Evolutionary conservation across 2,797 vertebrate genomes (phyloP).

Genomic region (Podargus strigoides): DNA sequence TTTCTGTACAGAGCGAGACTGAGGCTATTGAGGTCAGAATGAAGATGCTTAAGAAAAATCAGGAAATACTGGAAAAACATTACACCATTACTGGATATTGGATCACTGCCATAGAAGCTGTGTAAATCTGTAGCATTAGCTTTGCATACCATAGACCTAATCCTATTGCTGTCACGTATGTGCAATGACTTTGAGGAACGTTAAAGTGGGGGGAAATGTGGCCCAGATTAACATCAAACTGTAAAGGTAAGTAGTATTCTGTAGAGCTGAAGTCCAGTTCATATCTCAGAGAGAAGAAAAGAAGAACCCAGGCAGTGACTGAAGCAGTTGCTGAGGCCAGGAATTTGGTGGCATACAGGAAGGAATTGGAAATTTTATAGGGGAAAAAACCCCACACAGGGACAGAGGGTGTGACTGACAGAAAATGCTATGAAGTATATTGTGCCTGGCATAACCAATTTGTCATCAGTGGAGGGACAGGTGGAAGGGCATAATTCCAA

Average conservation of each 20-base stretch:
- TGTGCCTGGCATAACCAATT: neutral
- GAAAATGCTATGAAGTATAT: neutral
- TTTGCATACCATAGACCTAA: neutral
- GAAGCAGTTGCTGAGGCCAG: neutral
- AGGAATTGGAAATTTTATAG: neutral
- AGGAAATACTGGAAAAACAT: neutral
- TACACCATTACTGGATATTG: neutral
- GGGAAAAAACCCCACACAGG: accelerated
- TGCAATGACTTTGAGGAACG: neutral
- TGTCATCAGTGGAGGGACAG: neutral
- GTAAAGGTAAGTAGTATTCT: neutral
- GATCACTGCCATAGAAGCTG: neutral
- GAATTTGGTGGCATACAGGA: neutral
- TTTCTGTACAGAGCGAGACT: neutral
- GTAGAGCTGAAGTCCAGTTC: neutral
- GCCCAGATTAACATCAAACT: neutral
- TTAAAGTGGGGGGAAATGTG: neutral
- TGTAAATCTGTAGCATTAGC: neutral
- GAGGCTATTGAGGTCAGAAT: neutral
- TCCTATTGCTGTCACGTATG: neutral
- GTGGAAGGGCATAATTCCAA: neutral
- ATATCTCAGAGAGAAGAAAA: neutral
- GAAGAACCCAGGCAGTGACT: neutral
- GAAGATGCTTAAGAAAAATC: neutral
- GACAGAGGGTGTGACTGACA: neutral